Evolutionary conservation across 2,888 invertebrate genomes (phyloP), one percentile per base, ranked within the genome.

Genomic region (Clepsis dumicolana): DNA sequence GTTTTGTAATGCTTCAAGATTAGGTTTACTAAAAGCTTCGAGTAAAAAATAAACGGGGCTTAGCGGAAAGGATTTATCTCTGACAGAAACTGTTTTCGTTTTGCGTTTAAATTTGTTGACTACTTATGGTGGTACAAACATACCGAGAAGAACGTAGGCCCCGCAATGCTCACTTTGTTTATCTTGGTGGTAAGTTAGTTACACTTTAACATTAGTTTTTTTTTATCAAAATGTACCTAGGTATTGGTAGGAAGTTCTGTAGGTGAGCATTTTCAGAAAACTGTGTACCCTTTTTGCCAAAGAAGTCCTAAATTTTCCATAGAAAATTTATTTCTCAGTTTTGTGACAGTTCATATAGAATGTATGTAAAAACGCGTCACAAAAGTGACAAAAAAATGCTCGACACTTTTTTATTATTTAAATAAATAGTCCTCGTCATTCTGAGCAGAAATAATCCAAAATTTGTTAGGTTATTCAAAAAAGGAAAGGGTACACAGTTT

Each of bases 1-100:
- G 72, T 72, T 71, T 68, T 73, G 72, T 73, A 74, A 74, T 74
- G 74, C 72, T 70, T 72, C 69, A 57, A 73, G 76, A 75, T 75
- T 74, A 77, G 75, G 71, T 74, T 75, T 74, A 68, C 72, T 70
- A 72, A 70, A 64, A 65, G 74, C 66, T 71, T 70, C 44, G 56
- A 73, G 71, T 71, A 72, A 67, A 72, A 73, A 68, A 68, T 44
- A 59, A 68, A 64, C 44, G 41, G 62, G 50, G 29, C 60, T 67
- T 67, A 63, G 64, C 70, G 44, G 41, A 70, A 63, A 60, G 62
- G 70, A 68, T 66, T 61, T 64, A 62, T 71, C 52, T 62, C 57
- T 41, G 44, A 56, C 64, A 52, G 18, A 53, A 70, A 69, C 64
- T 32, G 56, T 44, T 29, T 57, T 52, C 41, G n/a, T 29, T 48